These are phyloP conservation scores for Speoplatyrhinus poulsoni DNA, from an alignment of 2,113 vertebrate genomes.

Conservation along the genomic window DNA sequence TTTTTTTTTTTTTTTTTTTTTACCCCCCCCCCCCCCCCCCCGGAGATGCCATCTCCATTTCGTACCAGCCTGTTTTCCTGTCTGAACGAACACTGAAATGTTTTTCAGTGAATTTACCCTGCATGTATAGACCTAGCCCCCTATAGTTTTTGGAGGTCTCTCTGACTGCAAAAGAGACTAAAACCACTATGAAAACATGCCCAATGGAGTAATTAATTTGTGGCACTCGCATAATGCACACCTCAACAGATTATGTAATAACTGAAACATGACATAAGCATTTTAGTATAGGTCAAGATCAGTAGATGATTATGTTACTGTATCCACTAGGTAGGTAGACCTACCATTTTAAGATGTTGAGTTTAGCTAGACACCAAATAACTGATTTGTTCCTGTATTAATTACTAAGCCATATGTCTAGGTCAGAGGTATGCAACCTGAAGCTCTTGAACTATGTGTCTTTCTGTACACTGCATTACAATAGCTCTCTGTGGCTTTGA, in stretches of 20 bases:
- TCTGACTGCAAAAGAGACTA: background rate
- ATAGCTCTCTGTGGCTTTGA: no score
- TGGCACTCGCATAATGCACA: background rate
- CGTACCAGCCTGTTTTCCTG: background rate
- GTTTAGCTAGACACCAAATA: background rate
- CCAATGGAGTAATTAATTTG: background rate
- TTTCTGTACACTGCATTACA: no score
- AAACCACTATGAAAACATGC: background rate
- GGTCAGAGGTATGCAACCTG: no score
- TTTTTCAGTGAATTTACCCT: background rate
- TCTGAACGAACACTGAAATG: constrained; percentile 17
- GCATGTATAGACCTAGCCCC: constrained; percentile 2
- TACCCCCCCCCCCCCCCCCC: constrained; percentile 4
- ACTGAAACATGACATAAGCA: background rate
- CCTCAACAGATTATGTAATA: background rate
- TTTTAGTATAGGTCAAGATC: background rate
- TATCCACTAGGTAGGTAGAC: background rate
- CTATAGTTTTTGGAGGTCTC: constrained; percentile 3
- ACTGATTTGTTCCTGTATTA: background rate
- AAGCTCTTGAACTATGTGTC: no score
- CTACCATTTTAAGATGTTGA: background rate
- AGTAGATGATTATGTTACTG: background rate
- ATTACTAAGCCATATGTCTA: background rate
- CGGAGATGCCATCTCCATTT: background rate
- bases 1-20: no score